Conservation (phyloP, 2,888 invertebrate genomes). For the Philereme transversata region DNA sequence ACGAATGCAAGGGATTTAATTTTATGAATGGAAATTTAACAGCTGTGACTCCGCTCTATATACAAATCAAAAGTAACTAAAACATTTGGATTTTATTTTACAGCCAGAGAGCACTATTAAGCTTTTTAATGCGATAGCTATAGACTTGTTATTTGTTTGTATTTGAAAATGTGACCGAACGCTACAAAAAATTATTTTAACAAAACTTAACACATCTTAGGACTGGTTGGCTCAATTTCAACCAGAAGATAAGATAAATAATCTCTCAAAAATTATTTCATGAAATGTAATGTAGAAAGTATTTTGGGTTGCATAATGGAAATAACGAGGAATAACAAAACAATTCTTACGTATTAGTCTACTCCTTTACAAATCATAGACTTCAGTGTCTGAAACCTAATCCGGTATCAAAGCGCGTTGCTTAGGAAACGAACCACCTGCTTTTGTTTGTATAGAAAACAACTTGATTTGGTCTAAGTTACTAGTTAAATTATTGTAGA, state of each 20-base stretch:
- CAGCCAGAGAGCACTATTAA: neutral
- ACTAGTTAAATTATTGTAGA: slow-evolving; percentile 2
- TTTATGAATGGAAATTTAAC: slow-evolving; percentile 24
- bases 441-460: slow-evolving; percentile 73
- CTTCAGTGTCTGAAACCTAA: slow-evolving; percentile 60
- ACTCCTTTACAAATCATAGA: slow-evolving; percentile 36
- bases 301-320: neutral
- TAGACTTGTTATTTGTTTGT: too few species aligned
- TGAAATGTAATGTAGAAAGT: too few species aligned
- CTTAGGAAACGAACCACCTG: slow-evolving; percentile 74
- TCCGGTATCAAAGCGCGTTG: slow-evolving; percentile 72
- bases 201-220: too few species aligned
- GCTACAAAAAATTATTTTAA: too few species aligned
- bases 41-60: slow-evolving; percentile 16
- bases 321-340: neutral
- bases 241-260: too few species aligned
- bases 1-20: slow-evolving; percentile 14
- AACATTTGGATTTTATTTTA: neutral
- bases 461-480: slow-evolving; percentile 43
- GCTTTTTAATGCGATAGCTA: too few species aligned
- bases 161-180: too few species aligned
- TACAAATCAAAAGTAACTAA: slow-evolving; percentile 9
- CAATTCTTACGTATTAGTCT: neutral
- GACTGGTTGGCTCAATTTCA: too few species aligned
- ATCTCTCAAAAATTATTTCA: too few species aligned